Evolutionary conservation across 1,140 invertebrate species (phyloP).

Genomic region (Drosophila busckii): DNA sequence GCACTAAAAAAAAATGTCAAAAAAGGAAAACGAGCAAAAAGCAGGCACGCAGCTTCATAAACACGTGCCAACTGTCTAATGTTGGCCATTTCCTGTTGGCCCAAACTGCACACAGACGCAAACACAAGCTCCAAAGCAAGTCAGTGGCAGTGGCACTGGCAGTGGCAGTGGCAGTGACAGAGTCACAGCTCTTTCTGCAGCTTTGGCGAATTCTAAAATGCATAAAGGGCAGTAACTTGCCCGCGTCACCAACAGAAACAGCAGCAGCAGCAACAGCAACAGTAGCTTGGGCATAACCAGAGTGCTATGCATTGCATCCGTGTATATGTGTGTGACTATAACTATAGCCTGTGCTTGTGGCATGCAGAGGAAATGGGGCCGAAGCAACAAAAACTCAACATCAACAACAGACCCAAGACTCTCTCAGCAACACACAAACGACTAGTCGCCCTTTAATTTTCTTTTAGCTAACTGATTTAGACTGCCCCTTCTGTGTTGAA

Average conservation of each 20-base stretch:
- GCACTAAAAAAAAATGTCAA: conserved; percentile 2
- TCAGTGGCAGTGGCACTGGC: conserved; percentile 24
- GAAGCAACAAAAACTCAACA: conserved; percentile 30
- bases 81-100: conserved; percentile 71
- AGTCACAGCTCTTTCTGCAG: not conserved
- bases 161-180: conserved; percentile 10
- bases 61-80: conserved; percentile 68
- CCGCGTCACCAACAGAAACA: conserved; percentile 25
- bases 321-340: conserved; percentile 5
- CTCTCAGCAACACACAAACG: not conserved
- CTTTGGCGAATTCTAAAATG: conserved; percentile 27
- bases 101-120: conserved; percentile 45
- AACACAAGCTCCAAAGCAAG: no score
- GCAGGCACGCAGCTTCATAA: conserved; percentile 36
- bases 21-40: not conserved
- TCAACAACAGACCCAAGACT: conserved; percentile 12
- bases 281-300: not conserved
- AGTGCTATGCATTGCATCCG: not conserved
- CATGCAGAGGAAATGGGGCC: conserved; percentile 39
- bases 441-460: not conserved
- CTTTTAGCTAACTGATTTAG: no score
- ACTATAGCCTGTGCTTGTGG: conserved; percentile 10
- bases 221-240: conserved; percentile 31
- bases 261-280: not conserved
- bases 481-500: no score